A percentile compares a stretch with the other conserved stretches of the same genome.
Evolutionary conservation across 2,888 invertebrate genomes (phyloP).

Genomic region (Hirtodrosophila cameraria): DNA sequence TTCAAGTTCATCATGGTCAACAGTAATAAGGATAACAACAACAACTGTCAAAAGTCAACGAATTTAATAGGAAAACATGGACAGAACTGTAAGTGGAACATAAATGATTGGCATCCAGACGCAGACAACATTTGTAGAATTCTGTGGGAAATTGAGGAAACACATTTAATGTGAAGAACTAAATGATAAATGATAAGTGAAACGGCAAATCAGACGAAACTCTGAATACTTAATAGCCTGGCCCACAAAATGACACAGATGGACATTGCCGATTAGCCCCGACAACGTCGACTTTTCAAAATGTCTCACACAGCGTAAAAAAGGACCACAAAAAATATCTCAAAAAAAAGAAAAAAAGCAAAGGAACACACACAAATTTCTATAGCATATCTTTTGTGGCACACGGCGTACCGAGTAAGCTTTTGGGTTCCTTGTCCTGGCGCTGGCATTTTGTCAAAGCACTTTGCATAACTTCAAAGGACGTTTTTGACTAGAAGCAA

Average conservation of each 20-base stretch:
- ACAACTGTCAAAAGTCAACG: constrained; percentile 52
- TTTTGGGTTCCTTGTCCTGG: constrained; percentile 39
- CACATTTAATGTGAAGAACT: constrained; percentile 73
- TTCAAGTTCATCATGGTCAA: constrained; percentile 70
- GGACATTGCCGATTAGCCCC: constrained; percentile 66
- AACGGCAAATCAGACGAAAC: constrained; percentile 43
- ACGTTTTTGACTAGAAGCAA: constrained; percentile 13
- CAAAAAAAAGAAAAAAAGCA: constrained; percentile 3
- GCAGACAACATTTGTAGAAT: constrained; percentile 35
- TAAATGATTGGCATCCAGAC: constrained; percentile 31
- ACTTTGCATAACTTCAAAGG: constrained; percentile 64
- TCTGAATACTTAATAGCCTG: constrained; percentile 40
- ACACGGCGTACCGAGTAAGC: constrained; percentile 8
- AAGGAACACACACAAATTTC: constrained; percentile 40
- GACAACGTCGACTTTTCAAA: constrained; percentile 41
- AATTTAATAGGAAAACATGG: constrained; percentile 22
- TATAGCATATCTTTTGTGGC: constrained; percentile 39
- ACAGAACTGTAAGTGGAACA: constrained; percentile 14
- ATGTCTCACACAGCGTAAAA: constrained; percentile 12
- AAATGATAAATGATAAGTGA: constrained; percentile 74
- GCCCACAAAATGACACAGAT: constrained; percentile 66
- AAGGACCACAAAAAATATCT: constrained; percentile 7
- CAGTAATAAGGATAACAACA: constrained; percentile 21
- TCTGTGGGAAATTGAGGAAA: constrained; percentile 68
- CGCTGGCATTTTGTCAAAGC: constrained; percentile 59